These are phyloP conservation scores for Macrophya alboannulata DNA, from an alignment of 2,888 invertebrate species.

Conservation along the genomic window DNA sequence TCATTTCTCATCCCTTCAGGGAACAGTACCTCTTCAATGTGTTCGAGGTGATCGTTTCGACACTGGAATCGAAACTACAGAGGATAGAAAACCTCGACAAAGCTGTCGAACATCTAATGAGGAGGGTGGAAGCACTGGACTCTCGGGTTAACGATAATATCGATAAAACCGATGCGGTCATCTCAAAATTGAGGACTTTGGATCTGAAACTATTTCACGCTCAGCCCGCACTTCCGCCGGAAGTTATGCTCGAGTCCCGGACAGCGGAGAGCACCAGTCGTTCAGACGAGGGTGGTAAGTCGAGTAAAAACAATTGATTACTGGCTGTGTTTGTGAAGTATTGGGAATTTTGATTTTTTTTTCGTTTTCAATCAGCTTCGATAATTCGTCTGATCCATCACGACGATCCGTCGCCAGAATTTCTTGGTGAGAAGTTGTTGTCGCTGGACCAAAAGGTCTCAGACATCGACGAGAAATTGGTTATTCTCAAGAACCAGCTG, in stretches of 20 bases:
- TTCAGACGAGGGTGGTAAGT: slow-evolving; percentile 69
- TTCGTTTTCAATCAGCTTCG: slow-evolving; percentile 66
- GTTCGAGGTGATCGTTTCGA: slow-evolving; percentile 94
- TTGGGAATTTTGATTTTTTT: not conserved
- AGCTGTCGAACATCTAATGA: slow-evolving; percentile 93
- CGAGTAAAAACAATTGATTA: not conserved
- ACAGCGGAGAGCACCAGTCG: slow-evolving; percentile 69
- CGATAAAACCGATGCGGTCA: slow-evolving; percentile 92
- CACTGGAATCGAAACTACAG: slow-evolving; percentile 93
- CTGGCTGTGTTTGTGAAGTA: not conserved
- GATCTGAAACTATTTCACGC: slow-evolving; percentile 89
- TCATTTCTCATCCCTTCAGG: slow-evolving; percentile 83
- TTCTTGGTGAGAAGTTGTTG: slow-evolving; percentile 81
- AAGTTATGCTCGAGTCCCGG: slow-evolving; percentile 71
- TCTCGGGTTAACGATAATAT: slow-evolving; percentile 92
- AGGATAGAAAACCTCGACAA: slow-evolving; percentile 94
- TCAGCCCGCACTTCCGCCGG: slow-evolving; percentile 77
- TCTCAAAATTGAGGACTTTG: slow-evolving; percentile 88
- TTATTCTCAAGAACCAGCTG: slow-evolving; percentile 90
- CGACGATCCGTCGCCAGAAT: slow-evolving; percentile 70
- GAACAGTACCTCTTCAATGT: slow-evolving; percentile 94
- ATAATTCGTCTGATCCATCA: slow-evolving; percentile 72
- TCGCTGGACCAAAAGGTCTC: slow-evolving; percentile 92
- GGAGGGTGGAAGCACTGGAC: slow-evolving; percentile 91
- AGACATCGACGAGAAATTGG: slow-evolving; percentile 90